Evolutionary conservation across 2,888 invertebrate species (phyloP).

Genomic region (Glyphotaelius pellucidus): DNA sequence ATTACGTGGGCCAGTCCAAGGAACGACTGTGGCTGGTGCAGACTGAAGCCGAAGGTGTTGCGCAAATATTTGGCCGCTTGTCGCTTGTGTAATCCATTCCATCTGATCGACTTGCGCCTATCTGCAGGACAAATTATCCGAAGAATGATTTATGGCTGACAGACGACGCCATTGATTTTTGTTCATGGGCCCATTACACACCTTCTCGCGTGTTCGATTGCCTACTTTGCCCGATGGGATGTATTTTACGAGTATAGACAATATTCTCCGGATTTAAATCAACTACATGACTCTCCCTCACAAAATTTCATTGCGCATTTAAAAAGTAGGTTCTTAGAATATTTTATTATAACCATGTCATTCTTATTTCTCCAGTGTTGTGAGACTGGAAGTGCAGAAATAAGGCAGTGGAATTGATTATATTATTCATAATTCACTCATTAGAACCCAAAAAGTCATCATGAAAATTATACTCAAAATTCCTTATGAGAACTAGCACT

Average conservation of each 20-base stretch:
- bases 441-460: too few species aligned
- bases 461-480: too few species aligned
- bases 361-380: not conserved
- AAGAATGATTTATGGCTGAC: not conserved
- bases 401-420: not conserved
- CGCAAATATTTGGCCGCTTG: slow-evolving; percentile 24
- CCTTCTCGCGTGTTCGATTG: not conserved
- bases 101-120: slow-evolving; percentile 14
- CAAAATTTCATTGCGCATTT: not conserved
- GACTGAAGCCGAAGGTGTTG: slow-evolving; percentile 16
- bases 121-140: not conserved
- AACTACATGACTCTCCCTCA: not conserved
- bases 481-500: too few species aligned
- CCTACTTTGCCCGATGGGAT: not conserved
- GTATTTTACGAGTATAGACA: not conserved
- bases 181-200: not conserved
- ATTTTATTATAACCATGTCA: not conserved
- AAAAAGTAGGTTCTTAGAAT: not conserved
- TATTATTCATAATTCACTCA: too few species aligned
- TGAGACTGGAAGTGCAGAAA: not conserved
- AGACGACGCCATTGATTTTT: not conserved
- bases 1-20: slow-evolving; percentile 11
- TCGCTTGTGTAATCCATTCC: slow-evolving; percentile 7
- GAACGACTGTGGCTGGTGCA: slow-evolving; percentile 4
- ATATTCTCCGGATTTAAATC: not conserved